phyloP scores from a whole-genome alignment of 2,797 vertebrate genomes.

The Percopsis omiscomaycus region DNA sequence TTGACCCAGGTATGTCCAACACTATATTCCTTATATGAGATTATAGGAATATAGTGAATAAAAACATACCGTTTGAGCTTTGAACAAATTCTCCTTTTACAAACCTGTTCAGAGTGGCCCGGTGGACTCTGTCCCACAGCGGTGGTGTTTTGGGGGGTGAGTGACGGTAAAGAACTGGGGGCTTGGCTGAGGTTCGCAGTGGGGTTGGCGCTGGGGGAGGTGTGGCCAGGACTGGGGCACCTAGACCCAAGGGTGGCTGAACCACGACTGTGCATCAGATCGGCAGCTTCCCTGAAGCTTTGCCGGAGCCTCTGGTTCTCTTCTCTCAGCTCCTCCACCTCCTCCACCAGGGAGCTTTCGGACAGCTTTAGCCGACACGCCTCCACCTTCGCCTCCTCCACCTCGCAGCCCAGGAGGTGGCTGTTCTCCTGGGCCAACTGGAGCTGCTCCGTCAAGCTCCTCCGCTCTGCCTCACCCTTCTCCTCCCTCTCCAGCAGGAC shows the following conservation, averaged over 20 bases:
- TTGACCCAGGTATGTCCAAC: background rate
- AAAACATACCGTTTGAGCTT: background rate
- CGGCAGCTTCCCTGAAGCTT: conserved; percentile 29
- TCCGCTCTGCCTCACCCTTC: conserved; percentile 56
- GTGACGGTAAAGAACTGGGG: conserved; percentile 5
- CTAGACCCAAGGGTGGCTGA: conserved; percentile 17
- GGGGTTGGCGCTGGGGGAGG: background rate
- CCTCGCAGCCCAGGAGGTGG: conserved; percentile 67
- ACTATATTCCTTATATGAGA: background rate
- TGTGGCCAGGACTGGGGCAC: background rate
- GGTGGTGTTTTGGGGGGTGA: background rate
- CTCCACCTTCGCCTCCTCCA: conserved; percentile 74
- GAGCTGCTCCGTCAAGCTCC: conserved; percentile 64
- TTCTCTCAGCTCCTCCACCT: conserved; percentile 70
- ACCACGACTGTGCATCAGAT: conserved; percentile 37
- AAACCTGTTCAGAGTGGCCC: conserved; percentile 42
- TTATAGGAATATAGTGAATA: background rate
- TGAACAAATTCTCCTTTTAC: conserved; percentile 10
- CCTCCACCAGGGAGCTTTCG: conserved; percentile 69
- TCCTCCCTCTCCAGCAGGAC: conserved; percentile 72
- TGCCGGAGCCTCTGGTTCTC: conserved; percentile 72
- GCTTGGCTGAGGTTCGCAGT: background rate
- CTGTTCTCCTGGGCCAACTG: conserved; percentile 69
- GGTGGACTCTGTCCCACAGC: conserved; percentile 9
- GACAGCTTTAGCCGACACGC: conserved; percentile 68